Percentiles rank a stretch among this genome's conserved stretches.
Evolutionary conservation across 2,888 invertebrate species (phyloP).

Genomic region (Drosophila lacicola): DNA sequence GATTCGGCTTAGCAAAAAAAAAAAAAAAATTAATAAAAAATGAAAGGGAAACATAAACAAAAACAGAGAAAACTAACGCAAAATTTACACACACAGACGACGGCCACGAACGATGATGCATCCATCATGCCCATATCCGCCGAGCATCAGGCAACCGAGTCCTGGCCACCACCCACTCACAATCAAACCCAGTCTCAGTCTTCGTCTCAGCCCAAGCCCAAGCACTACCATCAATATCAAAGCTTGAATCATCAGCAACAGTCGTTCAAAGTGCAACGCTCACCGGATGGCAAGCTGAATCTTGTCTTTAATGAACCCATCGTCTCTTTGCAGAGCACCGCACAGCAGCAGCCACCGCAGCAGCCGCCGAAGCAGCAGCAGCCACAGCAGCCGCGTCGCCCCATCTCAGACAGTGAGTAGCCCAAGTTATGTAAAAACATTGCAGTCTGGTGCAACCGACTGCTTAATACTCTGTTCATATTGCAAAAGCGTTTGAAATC

Average conservation of each 20-base stretch:
- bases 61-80: conserved; percentile 48
- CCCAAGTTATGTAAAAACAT: not conserved
- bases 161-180: conserved; percentile 23
- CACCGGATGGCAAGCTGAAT: conserved; percentile 83
- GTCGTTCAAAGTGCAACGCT: conserved; percentile 83
- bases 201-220: conserved; percentile 39
- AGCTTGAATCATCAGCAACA: conserved; percentile 72
- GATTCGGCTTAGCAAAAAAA: conserved; percentile 23
- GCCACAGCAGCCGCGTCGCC: conserved; percentile 37
- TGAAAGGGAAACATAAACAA: conserved; percentile 11
- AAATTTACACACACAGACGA: conserved; percentile 70
- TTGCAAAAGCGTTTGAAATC: not conserved
- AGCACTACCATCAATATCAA: conserved; percentile 68
- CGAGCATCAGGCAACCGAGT: conserved; percentile 30
- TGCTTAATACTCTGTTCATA: conserved; percentile 5
- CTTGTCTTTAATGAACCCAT: conserved; percentile 82
- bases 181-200: conserved; percentile 16
- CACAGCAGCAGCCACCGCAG: conserved; percentile 9
- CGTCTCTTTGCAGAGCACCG: conserved; percentile 73
- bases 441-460: not conserved
- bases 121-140: conserved; percentile 68
- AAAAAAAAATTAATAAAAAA: not conserved
- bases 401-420: conserved; percentile 60
- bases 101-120: conserved; percentile 65
- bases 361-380: conserved; percentile 25